Conservation (phyloP, 2,888 invertebrate species). For the Epinotia nisella region DNA sequence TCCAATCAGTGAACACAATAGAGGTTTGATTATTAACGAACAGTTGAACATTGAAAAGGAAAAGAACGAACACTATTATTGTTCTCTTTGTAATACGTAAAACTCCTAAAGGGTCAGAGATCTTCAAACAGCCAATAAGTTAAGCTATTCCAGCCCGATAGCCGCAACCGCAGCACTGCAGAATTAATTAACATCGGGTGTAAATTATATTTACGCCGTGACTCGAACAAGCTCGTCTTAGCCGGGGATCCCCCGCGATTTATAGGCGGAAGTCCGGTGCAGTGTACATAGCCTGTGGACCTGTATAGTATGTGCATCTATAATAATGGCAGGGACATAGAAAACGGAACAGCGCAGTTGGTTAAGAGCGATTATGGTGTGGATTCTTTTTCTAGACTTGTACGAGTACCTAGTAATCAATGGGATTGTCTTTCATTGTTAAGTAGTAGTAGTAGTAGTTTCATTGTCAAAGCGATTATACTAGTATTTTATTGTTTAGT, state of each 20-base stretch:
- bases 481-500: too few relatives aligned
- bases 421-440: too few relatives aligned
- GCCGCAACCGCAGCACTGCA: constrained; percentile 27
- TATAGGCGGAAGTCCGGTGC: constrained; percentile 51
- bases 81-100: neutral
- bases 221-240: constrained; percentile 54
- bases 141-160: neutral
- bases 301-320: neutral
- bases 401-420: too few relatives aligned
- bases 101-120: neutral
- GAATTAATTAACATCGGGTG: constrained; percentile 45
- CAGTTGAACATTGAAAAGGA: too few relatives aligned
- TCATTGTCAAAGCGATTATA: too few relatives aligned
- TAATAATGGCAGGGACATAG: neutral
- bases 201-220: constrained; percentile 56
- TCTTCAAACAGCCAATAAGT: neutral
- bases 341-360: neutral
- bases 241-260: constrained; percentile 56
- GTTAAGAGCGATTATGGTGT: neutral
- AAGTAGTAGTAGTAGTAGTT: too few relatives aligned
- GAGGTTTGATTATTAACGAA: too few relatives aligned
- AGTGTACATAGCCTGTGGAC: constrained; percentile 27
- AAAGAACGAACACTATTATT: neutral
- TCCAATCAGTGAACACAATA: too few relatives aligned
- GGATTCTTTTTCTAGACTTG: too few relatives aligned